phyloP scores from a whole-genome alignment of 2,797 vertebrate genomes.

The Aldrovandia affinis region DNA sequence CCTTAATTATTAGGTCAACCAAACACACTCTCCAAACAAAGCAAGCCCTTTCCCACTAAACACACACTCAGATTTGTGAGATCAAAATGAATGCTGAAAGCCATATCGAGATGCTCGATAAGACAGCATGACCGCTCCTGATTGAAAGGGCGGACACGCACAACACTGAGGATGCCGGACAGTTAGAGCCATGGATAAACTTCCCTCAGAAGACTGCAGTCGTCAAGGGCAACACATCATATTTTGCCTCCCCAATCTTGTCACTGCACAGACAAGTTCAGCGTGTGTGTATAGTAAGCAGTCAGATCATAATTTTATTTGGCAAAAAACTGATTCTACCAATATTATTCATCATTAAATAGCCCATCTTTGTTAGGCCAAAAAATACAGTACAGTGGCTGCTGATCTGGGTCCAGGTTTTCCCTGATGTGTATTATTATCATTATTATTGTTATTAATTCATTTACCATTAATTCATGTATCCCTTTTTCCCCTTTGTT shows the following conservation, averaged over 20 bases:
- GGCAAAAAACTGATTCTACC: not conserved
- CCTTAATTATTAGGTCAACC: too few species aligned
- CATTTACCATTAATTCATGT: not conserved
- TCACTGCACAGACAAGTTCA: not conserved
- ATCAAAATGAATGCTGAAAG: not conserved
- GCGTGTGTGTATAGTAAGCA: not conserved
- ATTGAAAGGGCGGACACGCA: not conserved
- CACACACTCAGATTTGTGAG: not conserved
- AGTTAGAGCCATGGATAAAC: not conserved
- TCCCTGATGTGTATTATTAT: not conserved
- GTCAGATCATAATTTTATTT: not conserved
- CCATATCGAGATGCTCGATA: not conserved
- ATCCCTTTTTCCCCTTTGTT: not conserved
- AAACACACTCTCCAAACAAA: not conserved
- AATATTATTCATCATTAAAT: not conserved
- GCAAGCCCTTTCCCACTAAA: not conserved
- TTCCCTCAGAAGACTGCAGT: slow-evolving; percentile 44
- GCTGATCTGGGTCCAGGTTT: not conserved
- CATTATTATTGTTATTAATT: not conserved
- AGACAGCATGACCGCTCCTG: not conserved
- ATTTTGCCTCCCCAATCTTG: not conserved
- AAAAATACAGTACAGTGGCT: not conserved
- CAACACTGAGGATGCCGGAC: not conserved
- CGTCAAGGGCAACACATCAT: slow-evolving; percentile 57
- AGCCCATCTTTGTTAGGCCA: not conserved